Evolutionary conservation across 2,888 invertebrate genomes (phyloP), one percentile per base, ranked within the genome.

Genomic region (Tipula lateralis): DNA sequence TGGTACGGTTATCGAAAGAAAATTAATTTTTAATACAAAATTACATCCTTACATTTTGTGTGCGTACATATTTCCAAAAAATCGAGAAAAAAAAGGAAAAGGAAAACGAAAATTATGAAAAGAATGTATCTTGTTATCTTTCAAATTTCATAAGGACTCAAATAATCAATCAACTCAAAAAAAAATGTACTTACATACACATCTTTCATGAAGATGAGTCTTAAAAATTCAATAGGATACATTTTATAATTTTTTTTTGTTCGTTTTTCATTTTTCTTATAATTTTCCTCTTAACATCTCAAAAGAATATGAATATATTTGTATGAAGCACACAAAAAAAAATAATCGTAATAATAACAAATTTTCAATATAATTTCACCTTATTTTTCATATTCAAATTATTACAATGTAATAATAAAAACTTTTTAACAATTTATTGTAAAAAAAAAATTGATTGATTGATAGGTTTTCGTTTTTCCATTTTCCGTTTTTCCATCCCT

Each of bases 281-380:
- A 44, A 44, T 44, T 44, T 44, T 44, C 24, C 66, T 66, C 66
- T 66, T 66, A 66, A 66, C 66, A 24, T 66, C 66, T 66, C 66
- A 66, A 66, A 66, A 66, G 66, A 66, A 66, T 24, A 66, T 66
- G 66, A 66, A 66, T 66, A 50, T 5, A 50, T 50, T 16, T 50
- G 6, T 50, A 24, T 9, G 24, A n/a, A n/a, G n/a, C n/a, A n/a
- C n/a, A n/a, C n/a, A 66, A 66, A 66, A 44, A 66, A 66, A 24
- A 66, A 66, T 24, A 16, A 24, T 66, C 66, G 66, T 66, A 66
- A 66, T 66, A 66, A 66, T 66, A 66, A 66, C 66, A 66, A 66
- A 66, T 66, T 66, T 66, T 66, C 66, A 66, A 66, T 66, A 66
- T 66, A 66, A 66, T 24, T 66, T 66, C 66, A 66, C 66, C 66